Conservation (phyloP, 2,113 vertebrate species). For the Hystrix cristata region DNA sequence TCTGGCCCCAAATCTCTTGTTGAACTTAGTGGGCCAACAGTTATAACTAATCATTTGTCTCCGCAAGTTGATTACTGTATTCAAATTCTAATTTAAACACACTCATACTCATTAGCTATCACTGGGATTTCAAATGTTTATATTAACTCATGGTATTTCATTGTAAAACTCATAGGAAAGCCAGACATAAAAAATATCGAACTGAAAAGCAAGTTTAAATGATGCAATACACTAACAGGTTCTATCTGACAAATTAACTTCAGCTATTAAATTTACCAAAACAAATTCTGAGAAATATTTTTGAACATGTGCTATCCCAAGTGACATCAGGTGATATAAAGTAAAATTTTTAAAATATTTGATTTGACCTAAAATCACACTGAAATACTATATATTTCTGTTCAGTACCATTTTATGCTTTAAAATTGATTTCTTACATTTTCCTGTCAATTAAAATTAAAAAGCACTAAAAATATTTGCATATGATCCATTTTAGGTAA, state of each 20-base stretch:
- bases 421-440: conserved; percentile 86
- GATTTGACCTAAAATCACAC: conserved; percentile 83
- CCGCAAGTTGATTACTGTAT: conserved; percentile 26
- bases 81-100: conserved; percentile 51
- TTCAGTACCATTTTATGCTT: conserved; percentile 82
- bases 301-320: conserved; percentile 64
- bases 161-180: conserved; percentile 71
- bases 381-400: conserved; percentile 78
- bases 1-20: conserved; percentile 56
- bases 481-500: conserved; percentile 76
- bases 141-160: conserved; percentile 66
- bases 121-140: conserved; percentile 78
- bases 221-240: conserved; percentile 2
- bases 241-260: conserved; percentile 43
- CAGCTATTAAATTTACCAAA: conserved; percentile 54
- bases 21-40: conserved; percentile 40
- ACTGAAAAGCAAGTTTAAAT: conserved; percentile 71
- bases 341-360: conserved; percentile 79
- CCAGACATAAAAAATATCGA: conserved; percentile 67
- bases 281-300: conserved; percentile 81
- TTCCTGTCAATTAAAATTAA: conserved; percentile 85
- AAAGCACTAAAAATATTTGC: conserved; percentile 82
- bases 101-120: conserved; percentile 57
- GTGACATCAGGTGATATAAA: conserved; percentile 62
- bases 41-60: conserved; percentile 62